These are phyloP conservation scores for Drosophila busckii DNA, from an alignment of 1,140 invertebrate genomes.

Conservation along the genomic window DNA sequence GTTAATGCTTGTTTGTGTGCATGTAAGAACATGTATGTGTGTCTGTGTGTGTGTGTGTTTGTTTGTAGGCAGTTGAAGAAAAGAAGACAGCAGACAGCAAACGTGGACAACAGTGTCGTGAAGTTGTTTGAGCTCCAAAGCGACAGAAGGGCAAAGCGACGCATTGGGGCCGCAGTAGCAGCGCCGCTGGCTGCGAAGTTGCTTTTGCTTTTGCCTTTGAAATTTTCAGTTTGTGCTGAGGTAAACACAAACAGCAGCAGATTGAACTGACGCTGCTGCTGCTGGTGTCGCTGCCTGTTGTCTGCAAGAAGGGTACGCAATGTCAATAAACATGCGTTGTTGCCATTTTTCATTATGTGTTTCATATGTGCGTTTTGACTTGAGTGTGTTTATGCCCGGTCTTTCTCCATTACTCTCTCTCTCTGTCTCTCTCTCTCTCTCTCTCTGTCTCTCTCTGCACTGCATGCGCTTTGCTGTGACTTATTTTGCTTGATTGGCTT, in stretches of 20 bases:
- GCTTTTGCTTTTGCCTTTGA: slow-evolving; percentile 51
- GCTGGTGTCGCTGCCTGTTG: slow-evolving; percentile 6
- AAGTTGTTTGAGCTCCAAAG: slow-evolving; percentile 48
- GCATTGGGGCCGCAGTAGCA: slow-evolving; percentile 16
- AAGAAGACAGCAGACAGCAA: slow-evolving; percentile 49
- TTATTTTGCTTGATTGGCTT: no score
- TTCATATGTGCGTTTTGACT: slow-evolving; percentile 53
- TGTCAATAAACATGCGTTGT: slow-evolving; percentile 75
- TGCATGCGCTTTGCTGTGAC: no score
- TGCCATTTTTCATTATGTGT: slow-evolving; percentile 64
- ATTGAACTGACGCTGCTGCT: slow-evolving; percentile 38
- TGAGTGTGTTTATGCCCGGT: no score
- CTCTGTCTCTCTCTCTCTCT: not conserved
- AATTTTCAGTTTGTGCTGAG: slow-evolving; percentile 71
- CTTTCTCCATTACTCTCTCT: not conserved
- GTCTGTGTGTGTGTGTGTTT: slow-evolving; percentile 25
- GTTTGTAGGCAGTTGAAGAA: slow-evolving; percentile 51
- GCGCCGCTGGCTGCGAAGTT: slow-evolving; percentile 22
- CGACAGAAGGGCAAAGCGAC: slow-evolving; percentile 12
- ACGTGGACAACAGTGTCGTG: slow-evolving; percentile 17
- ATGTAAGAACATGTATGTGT: slow-evolving; percentile 3
- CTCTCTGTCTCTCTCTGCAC: not conserved
- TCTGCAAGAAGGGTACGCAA: slow-evolving; percentile 57
- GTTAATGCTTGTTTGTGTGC: slow-evolving; percentile 10
- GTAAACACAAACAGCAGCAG: slow-evolving; percentile 63